Conservation (phyloP, 2,888 invertebrate species). For the Chouioia cunea region DNA sequence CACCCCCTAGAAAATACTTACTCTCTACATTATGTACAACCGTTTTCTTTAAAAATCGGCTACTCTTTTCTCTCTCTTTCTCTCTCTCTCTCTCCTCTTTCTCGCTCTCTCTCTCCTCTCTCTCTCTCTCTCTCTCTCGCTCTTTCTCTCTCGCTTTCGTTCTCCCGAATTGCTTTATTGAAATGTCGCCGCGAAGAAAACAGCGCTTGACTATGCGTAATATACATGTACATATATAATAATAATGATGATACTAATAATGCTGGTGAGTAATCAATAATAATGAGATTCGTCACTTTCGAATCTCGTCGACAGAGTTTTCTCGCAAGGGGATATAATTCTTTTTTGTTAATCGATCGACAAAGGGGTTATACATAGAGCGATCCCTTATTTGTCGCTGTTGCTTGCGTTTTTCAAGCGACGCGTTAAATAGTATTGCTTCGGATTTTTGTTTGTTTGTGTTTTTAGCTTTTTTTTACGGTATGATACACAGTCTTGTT, state of each 20-base stretch:
- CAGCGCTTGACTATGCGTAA: slow-evolving; percentile 27
- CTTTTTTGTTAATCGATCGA: slow-evolving; percentile 14
- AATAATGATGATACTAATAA: slow-evolving; percentile 26
- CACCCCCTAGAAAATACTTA: slow-evolving; percentile 63
- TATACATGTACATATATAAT: slow-evolving; percentile 40
- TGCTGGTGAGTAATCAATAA: too few species aligned
- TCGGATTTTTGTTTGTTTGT: slow-evolving; percentile 26
- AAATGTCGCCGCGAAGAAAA: slow-evolving; percentile 14
- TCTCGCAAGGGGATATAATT: slow-evolving; percentile 9
- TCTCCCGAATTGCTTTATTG: neutral
- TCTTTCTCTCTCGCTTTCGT: slow-evolving; percentile 23
- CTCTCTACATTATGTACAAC: slow-evolving; percentile 63
- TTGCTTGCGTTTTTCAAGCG: neutral
- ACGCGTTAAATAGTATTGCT: slow-evolving; percentile 18
- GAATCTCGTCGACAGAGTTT: too few species aligned
- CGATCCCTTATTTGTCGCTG: neutral
- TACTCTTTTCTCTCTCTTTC: slow-evolving; percentile 46
- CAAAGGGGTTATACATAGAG: slow-evolving; percentile 6
- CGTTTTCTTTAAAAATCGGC: slow-evolving; percentile 58
- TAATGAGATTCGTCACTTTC: too few species aligned
- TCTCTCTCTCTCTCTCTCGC: neutral
- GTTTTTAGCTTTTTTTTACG: slow-evolving; percentile 52
- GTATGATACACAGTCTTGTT: slow-evolving; percentile 68
- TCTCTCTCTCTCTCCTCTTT: slow-evolving; percentile 25
- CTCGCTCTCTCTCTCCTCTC: slow-evolving; percentile 33